Conservation (phyloP, 2,113 vertebrate species). For the Boleophthalmus pectinirostris region DNA sequence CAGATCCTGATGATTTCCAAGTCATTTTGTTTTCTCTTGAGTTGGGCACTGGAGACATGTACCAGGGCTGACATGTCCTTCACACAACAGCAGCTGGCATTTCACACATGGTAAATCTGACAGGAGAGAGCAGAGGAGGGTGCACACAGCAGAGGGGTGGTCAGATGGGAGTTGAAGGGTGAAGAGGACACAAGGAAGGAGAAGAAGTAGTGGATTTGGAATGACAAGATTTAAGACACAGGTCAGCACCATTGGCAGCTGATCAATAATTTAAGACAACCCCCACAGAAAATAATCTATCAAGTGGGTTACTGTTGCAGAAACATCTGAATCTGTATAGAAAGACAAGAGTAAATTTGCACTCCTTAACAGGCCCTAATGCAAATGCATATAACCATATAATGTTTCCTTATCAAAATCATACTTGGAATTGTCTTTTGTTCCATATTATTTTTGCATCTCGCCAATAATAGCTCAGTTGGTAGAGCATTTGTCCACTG, state of each 20-base stretch:
- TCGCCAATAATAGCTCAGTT: too few species aligned
- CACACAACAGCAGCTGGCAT: not conserved
- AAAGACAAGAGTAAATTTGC: too few species aligned
- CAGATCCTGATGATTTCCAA: not conserved
- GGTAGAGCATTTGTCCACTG: too few species aligned
- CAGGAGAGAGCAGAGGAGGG: not conserved
- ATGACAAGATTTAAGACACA: not conserved
- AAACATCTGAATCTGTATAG: too few species aligned
- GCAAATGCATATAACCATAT: too few species aligned
- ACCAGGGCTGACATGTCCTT: not conserved
- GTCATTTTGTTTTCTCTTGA: not conserved
- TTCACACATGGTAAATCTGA: slow-evolving; percentile 9
- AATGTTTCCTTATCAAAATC: too few species aligned
- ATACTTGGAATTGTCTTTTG: too few species aligned
- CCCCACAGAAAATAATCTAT: not conserved
- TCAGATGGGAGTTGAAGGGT: slow-evolving; percentile 1
- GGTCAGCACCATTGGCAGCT: not conserved
- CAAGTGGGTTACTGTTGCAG: too few species aligned
- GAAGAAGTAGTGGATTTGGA: not conserved
- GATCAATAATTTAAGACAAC: not conserved
- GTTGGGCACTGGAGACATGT: not conserved
- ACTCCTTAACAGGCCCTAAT: too few species aligned
- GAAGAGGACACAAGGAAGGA: not conserved
- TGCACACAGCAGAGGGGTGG: too few species aligned
- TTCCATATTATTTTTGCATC: too few species aligned